These are phyloP conservation scores for Myripristis jacobus DNA, from an alignment of 2,797 vertebrate species.

Conservation along the genomic window DNA sequence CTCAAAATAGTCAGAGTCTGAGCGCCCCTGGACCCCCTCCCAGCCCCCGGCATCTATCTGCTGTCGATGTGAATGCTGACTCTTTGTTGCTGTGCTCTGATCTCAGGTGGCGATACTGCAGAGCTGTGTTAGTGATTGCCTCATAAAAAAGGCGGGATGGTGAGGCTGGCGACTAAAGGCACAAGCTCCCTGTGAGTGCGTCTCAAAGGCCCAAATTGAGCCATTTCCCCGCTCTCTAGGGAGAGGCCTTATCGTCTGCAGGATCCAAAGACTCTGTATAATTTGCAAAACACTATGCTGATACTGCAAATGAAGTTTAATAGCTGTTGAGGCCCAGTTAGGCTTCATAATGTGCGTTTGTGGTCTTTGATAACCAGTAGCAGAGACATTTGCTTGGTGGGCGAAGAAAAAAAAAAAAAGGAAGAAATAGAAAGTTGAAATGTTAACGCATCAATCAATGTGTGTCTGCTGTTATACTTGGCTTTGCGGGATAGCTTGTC, in stretches of 20 bases:
- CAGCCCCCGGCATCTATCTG: constrained; percentile 62
- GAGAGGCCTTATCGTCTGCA: constrained; percentile 79
- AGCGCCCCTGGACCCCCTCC: constrained; percentile 53
- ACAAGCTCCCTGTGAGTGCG: constrained; percentile 74
- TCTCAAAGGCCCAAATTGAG: constrained; percentile 81
- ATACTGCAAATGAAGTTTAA: constrained; percentile 87
- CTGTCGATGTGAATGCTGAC: constrained; percentile 72
- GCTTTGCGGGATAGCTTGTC: constrained; percentile 69
- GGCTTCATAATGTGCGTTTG: constrained; percentile 77
- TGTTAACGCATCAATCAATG: constrained; percentile 66
- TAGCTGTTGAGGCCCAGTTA: constrained; percentile 81
- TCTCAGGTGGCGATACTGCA: constrained; percentile 79
- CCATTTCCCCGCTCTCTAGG: constrained; percentile 75
- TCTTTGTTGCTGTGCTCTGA: constrained; percentile 80
- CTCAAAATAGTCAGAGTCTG: constrained; percentile 66
- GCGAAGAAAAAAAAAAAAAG: background rate
- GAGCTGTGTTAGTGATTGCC: constrained; percentile 48
- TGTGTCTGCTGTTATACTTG: constrained; percentile 66
- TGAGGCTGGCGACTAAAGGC: constrained; percentile 65
- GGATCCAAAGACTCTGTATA: constrained; percentile 80
- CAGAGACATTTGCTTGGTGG: constrained; percentile 62
- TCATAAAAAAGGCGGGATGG: constrained; percentile 61
- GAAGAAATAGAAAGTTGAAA: constrained; percentile 42
- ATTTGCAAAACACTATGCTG: constrained; percentile 83
- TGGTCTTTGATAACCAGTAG: constrained; percentile 76